phyloP scores from a whole-genome alignment of 1,140 invertebrate genomes.

The Periplaneta americana region DNA sequence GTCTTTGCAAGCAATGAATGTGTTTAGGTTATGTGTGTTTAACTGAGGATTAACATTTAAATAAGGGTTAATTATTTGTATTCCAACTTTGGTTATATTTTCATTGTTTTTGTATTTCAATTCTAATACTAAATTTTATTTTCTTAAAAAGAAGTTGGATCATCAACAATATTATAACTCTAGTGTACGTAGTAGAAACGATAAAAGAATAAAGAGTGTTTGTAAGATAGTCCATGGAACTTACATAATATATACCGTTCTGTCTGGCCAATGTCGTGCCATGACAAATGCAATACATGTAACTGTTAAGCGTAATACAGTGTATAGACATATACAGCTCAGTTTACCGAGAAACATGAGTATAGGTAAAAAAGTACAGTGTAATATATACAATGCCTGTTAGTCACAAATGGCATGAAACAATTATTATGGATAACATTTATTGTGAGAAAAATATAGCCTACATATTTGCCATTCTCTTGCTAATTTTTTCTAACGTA shows the following conservation, averaged over 20 bases:
- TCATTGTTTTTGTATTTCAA: too few species aligned
- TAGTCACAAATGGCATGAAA: not conserved
- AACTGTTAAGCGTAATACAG: not conserved
- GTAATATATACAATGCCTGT: not conserved
- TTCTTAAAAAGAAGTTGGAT: too few species aligned
- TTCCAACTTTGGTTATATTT: too few species aligned
- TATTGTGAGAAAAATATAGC: not conserved
- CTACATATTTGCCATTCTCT: not conserved
- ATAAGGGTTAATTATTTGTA: too few species aligned
- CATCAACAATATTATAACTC: too few species aligned
- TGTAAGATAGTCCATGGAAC: too few species aligned
- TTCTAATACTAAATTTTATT: too few species aligned
- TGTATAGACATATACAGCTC: not conserved
- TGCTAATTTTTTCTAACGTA: conserved; percentile 1
- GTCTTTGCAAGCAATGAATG: too few species aligned
- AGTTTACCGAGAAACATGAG: not conserved
- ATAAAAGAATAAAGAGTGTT: too few species aligned
- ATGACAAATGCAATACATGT: not conserved
- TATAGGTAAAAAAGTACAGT: not conserved
- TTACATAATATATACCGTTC: not conserved
- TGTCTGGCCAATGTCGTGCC: not conserved
- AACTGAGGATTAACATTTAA: too few species aligned
- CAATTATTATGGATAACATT: not conserved
- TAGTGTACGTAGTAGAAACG: too few species aligned
- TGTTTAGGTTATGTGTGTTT: too few species aligned